A percentile compares a stretch with the other conserved stretches of the same genome.
Evolutionary conservation across 2,113 vertebrate genomes (phyloP).

Genomic region (Mohoua ochrocephala): DNA sequence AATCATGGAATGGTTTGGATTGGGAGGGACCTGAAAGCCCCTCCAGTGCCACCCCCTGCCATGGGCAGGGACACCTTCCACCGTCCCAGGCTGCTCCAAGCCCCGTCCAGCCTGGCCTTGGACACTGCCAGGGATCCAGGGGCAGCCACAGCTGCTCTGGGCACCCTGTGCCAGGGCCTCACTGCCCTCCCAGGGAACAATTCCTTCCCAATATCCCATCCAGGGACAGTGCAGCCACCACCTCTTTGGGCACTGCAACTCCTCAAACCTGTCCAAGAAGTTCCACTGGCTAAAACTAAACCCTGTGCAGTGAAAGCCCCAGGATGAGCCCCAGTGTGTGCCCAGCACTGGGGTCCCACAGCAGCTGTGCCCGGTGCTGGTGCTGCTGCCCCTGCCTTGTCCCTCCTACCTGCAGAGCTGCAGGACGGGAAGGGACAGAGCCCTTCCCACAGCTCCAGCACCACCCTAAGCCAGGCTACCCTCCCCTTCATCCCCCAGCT

Average conservation of each 20-base stretch:
- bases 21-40: accelerated
- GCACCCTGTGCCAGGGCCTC: background rate
- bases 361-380: too few species aligned
- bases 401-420: background rate
- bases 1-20: background rate
- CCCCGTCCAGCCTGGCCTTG: accelerated
- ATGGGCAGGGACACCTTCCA: background rate
- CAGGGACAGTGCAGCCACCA: background rate
- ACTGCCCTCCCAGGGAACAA: accelerated
- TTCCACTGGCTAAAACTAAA: background rate
- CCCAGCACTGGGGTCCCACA: background rate
- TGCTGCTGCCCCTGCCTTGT: background rate
- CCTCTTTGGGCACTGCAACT: background rate
- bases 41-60: background rate
- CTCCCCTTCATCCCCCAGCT: background rate
- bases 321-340: background rate
- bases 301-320: accelerated
- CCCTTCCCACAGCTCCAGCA: background rate
- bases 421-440: background rate
- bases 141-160: background rate
- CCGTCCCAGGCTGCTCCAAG: background rate
- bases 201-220: background rate
- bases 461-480: background rate
- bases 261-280: background rate
- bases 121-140: background rate